A percentile compares a stretch with the other conserved stretches of the same genome.
Conservation (phyloP, 2,113 vertebrate species). For the Macroglossus sobrinus region DNA sequence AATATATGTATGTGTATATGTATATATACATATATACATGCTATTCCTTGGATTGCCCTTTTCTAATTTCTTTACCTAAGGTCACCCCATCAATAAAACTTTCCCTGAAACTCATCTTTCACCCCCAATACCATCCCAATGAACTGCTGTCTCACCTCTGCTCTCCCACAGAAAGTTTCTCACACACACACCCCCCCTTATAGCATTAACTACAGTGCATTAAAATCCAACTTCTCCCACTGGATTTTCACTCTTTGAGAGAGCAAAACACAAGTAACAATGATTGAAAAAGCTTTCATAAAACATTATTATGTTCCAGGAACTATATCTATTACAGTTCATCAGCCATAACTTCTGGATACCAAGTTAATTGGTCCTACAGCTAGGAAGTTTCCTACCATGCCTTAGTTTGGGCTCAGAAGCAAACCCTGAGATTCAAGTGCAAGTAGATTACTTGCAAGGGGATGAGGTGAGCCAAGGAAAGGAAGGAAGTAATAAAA, state of each 20-base stretch:
- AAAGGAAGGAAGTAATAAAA: not conserved
- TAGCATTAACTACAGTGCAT: not conserved
- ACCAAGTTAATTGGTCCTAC: not conserved
- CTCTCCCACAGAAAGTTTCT: not conserved
- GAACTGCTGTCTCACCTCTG: not conserved
- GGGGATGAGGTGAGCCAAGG: not conserved
- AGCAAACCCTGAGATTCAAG: not conserved
- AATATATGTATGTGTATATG: no score
- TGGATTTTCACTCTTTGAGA: not conserved
- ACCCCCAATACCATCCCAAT: not conserved
- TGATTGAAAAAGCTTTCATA: not conserved
- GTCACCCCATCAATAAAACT: not conserved
- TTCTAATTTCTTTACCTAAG: not conserved
- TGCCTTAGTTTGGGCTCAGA: not conserved
- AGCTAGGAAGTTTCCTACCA: not conserved
- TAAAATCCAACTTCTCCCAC: not conserved
- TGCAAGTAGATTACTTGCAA: not conserved
- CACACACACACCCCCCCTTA: not conserved
- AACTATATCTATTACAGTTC: not conserved
- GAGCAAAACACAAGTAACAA: not conserved
- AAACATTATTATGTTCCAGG: not conserved
- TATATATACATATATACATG: no score
- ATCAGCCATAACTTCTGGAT: not conserved
- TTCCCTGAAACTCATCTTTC: not conserved
- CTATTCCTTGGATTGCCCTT: not conserved